Evolutionary conservation across 64 coral and sea anemone genomes (phyloP).

Genomic region (Stichodactyla mertensii): DNA sequence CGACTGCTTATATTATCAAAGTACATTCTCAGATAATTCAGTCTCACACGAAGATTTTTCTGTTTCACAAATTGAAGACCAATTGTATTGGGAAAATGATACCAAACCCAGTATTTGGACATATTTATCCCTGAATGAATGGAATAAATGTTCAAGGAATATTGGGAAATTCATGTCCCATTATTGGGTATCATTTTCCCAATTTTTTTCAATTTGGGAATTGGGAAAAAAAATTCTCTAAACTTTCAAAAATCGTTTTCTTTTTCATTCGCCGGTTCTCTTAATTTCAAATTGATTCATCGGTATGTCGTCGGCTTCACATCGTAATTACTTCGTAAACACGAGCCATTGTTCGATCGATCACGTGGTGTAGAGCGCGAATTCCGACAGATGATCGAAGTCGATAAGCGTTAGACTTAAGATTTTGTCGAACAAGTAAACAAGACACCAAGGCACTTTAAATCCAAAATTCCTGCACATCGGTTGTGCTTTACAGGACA

Average conservation of each 20-base stretch:
- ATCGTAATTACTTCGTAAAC: slow-evolving; percentile 15
- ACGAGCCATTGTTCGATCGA: not conserved
- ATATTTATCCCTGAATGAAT: too few species aligned
- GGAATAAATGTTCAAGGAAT: too few species aligned
- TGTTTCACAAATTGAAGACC: too few species aligned
- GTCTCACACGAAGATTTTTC: too few species aligned
- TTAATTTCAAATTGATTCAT: not conserved
- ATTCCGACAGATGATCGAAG: slow-evolving; percentile 16
- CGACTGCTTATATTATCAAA: too few species aligned
- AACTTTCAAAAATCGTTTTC: not conserved
- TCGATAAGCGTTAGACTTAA: not conserved
- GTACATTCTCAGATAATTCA: too few species aligned
- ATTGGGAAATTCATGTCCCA: too few species aligned
- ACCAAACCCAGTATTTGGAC: too few species aligned
- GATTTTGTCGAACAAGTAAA: not conserved
- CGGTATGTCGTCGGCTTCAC: not conserved
- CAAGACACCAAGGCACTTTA: not conserved
- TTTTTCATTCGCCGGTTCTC: not conserved
- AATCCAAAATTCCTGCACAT: slow-evolving; percentile 8
- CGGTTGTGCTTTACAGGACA: not conserved
- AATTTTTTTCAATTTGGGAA: too few species aligned
- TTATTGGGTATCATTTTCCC: too few species aligned
- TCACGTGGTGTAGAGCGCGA: slow-evolving; percentile 8
- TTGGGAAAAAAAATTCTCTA: not conserved
- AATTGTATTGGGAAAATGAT: too few species aligned